Conservation (phyloP, 2,113 vertebrate species). For the Hydrolagus affinis region DNA sequence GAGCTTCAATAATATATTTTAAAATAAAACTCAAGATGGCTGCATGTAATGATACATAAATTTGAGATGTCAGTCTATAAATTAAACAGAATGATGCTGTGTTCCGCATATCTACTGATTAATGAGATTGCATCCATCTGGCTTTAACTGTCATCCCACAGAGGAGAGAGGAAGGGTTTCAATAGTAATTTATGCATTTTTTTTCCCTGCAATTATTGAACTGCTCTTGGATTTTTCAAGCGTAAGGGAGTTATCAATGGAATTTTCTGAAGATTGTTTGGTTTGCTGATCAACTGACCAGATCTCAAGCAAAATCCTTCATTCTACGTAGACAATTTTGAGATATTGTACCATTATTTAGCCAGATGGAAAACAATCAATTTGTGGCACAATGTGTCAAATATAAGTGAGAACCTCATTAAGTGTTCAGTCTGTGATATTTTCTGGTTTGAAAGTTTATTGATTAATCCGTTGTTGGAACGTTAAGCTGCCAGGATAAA, state of each 20-base stretch:
- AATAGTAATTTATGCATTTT: background rate
- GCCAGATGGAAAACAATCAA: background rate
- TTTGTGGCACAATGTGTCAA: background rate
- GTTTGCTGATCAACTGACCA: background rate
- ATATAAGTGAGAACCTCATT: background rate
- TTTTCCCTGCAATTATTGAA: background rate
- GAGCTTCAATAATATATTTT: slow-evolving; percentile 12
- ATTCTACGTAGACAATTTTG: background rate
- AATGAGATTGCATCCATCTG: background rate
- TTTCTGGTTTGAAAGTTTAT: background rate
- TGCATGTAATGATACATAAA: background rate
- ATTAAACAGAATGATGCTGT: background rate
- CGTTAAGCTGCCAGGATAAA: no score
- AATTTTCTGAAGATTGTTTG: background rate
- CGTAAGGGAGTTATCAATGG: background rate
- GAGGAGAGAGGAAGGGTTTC: background rate
- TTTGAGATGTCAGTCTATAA: background rate
- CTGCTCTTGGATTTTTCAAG: background rate
- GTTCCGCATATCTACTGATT: background rate
- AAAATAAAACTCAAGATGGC: slow-evolving; percentile 1
- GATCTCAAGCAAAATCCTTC: background rate
- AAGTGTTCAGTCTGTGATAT: background rate
- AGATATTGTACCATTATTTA: background rate
- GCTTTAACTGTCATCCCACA: background rate
- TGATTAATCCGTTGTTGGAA: background rate